Evolutionary conservation across 1,140 invertebrate genomes (phyloP).

Genomic region (Zelostemma sp.): DNA sequence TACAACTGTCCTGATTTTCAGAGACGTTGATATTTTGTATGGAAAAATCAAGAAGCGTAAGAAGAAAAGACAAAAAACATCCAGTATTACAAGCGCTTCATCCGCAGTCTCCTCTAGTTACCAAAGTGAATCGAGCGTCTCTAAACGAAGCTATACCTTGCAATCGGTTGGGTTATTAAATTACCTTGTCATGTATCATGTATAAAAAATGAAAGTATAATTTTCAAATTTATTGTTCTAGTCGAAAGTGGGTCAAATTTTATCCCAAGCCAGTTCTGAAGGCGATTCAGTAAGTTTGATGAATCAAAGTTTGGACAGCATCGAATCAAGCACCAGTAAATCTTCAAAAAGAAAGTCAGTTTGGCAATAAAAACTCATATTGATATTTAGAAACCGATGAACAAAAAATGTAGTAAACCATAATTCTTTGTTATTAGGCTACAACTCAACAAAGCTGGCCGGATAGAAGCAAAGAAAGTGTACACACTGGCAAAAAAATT

Average conservation of each 20-base stretch:
- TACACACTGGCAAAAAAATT: constrained; percentile 55
- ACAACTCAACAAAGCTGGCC: constrained; percentile 60
- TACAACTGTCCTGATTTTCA: too few species aligned
- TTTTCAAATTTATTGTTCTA: not conserved
- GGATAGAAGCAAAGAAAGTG: constrained; percentile 55
- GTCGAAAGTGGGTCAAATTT: constrained; percentile 62
- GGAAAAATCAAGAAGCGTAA: constrained; percentile 56
- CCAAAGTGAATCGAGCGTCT: constrained; percentile 22
- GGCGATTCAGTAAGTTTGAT: constrained; percentile 47
- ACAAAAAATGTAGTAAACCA: too few species aligned
- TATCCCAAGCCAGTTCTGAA: constrained; percentile 57
- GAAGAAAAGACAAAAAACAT: constrained; percentile 32
- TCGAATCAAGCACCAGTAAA: constrained; percentile 45
- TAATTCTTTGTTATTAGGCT: constrained; percentile 47
- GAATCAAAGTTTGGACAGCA: constrained; percentile 61
- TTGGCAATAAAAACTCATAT: not conserved
- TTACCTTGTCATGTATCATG: not conserved
- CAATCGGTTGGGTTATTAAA: constrained; percentile 41
- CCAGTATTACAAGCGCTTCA: constrained; percentile 29
- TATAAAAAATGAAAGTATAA: constrained; percentile 22
- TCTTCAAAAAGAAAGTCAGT: constrained; percentile 34
- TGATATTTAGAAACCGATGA: too few species aligned
- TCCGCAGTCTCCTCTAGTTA: constrained; percentile 42
- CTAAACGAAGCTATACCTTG: constrained; percentile 50
- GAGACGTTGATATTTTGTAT: constrained; percentile 72